Evolutionary conservation across 2,113 vertebrate genomes (phyloP).

Genomic region (Poeciliopsis prolifica): DNA sequence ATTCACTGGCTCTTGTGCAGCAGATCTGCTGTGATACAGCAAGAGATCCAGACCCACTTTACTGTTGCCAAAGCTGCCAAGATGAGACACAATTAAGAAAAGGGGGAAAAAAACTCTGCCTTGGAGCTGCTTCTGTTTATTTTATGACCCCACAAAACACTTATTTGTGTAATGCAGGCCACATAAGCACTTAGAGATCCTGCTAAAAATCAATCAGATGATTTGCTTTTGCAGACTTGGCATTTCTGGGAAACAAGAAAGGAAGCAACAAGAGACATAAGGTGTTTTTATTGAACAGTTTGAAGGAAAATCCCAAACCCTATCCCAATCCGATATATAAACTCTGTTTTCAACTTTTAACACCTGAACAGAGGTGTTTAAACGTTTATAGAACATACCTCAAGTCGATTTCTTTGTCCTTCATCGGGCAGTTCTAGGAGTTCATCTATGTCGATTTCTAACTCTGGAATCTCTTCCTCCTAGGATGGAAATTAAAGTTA

Average conservation of each 20-base stretch:
- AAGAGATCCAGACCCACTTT: too few relatives aligned
- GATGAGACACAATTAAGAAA: too few relatives aligned
- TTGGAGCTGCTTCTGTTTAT: background rate
- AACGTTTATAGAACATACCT: conserved; percentile 75
- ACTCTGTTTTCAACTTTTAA: background rate
- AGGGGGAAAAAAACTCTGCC: too few relatives aligned
- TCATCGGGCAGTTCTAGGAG: conserved; percentile 90
- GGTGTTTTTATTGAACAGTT: background rate
- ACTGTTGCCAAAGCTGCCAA: too few relatives aligned
- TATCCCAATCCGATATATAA: background rate
- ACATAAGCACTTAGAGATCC: background rate
- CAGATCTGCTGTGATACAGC: too few relatives aligned
- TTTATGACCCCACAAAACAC: background rate
- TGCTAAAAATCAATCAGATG: background rate
- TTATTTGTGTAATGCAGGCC: background rate
- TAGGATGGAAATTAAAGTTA: conserved; percentile 44
- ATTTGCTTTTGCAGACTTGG: background rate
- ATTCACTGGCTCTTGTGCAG: background rate
- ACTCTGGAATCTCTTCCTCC: conserved; percentile 85
- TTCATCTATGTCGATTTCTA: conserved; percentile 94
- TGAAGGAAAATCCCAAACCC: background rate
- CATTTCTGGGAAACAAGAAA: background rate
- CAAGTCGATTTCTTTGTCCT: conserved; percentile 88
- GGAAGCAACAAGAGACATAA: background rate
- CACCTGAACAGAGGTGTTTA: background rate